Evolutionary conservation across 1,140 invertebrate species (phyloP).

Genomic region (Chironomus striatipennis): DNA sequence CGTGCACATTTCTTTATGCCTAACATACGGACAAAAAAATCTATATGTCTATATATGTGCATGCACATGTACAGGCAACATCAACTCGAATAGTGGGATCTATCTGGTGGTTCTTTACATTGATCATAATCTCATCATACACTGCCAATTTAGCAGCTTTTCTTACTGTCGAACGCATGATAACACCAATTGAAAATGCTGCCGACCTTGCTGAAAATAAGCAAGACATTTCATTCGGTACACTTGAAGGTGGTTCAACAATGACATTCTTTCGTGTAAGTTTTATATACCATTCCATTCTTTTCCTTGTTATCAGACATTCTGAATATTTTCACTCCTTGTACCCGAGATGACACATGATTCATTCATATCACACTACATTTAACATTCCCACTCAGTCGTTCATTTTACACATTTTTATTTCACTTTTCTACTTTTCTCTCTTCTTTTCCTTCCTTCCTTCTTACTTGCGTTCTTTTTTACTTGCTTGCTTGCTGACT

Average conservation of each 20-base stretch:
- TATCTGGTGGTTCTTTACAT: conserved; percentile 99
- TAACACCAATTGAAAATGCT: conserved; percentile 92
- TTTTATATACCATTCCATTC: conserved; percentile 25
- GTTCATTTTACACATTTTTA: neutral
- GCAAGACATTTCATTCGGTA: conserved; percentile 90
- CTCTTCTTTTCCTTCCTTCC: conserved; percentile 29
- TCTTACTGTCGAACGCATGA: conserved; percentile 92
- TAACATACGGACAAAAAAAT: neutral
- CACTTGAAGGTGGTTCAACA: conserved; percentile 85
- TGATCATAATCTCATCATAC: conserved; percentile 97
- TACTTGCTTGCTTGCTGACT: conserved; percentile 25
- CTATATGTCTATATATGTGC: neutral
- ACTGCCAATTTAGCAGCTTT: conserved; percentile 96
- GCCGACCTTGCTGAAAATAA: conserved; percentile 84
- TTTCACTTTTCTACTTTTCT: conserved; percentile 19
- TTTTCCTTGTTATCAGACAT: conserved; percentile 5
- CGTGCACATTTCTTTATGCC: neutral
- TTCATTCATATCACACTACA: neutral
- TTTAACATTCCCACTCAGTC: neutral
- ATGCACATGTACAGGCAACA: conserved; percentile 57
- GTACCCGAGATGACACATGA: neutral
- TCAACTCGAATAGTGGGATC: conserved; percentile 88
- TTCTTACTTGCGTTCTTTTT: too few relatives aligned
- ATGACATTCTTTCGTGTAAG: conserved; percentile 93
- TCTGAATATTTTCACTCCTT: neutral